These are phyloP conservation scores for Mythimna impura DNA, from an alignment of 2,888 invertebrate genomes.

Conservation along the genomic window DNA sequence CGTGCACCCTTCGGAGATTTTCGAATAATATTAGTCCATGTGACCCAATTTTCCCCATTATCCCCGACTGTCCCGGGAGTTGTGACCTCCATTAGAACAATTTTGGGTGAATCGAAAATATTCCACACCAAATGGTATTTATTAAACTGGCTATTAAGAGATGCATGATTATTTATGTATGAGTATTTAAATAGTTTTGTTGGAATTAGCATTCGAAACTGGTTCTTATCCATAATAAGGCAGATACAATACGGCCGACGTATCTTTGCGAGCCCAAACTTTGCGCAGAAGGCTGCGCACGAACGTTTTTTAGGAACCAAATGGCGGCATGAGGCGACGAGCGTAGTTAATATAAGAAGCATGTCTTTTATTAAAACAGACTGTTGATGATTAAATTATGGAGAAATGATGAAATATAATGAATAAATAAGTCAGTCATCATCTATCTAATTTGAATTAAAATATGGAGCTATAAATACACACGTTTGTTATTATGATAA, in stretches of 20 bases:
- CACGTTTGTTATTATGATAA: slow-evolving; percentile 52
- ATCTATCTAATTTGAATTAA: slow-evolving; percentile 45
- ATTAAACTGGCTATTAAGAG: slow-evolving; percentile 16
- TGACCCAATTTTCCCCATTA: slow-evolving; percentile 72
- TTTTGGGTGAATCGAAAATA: slow-evolving; percentile 32
- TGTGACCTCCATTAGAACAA: slow-evolving; percentile 29
- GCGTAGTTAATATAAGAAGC: slow-evolving; percentile 4
- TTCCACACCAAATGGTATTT: slow-evolving; percentile 21
- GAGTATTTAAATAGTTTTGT: slow-evolving; percentile 34
- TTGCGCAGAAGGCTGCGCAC: too few species aligned
- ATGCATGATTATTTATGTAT: slow-evolving; percentile 26
- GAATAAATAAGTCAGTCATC: slow-evolving; percentile 21
- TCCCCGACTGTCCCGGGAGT: slow-evolving; percentile 37
- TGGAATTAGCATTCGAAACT: slow-evolving; percentile 39
- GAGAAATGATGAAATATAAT: slow-evolving; percentile 33
- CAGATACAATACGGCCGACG: not conserved
- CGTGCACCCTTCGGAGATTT: slow-evolving; percentile 75
- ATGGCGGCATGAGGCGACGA: too few species aligned
- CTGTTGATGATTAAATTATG: slow-evolving; percentile 14
- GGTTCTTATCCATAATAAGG: slow-evolving; percentile 24
- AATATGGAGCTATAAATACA: slow-evolving; percentile 46
- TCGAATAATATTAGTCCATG: slow-evolving; percentile 69
- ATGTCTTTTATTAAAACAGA: slow-evolving; percentile 9
- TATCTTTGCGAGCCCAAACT: too few species aligned
- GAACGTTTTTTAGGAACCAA: too few species aligned